Percentiles rank a stretch among this genome's conserved stretches.
These are phyloP conservation scores for Aspidapion aeneum DNA, from an alignment of 2,888 invertebrate species.

Conservation along the genomic window DNA sequence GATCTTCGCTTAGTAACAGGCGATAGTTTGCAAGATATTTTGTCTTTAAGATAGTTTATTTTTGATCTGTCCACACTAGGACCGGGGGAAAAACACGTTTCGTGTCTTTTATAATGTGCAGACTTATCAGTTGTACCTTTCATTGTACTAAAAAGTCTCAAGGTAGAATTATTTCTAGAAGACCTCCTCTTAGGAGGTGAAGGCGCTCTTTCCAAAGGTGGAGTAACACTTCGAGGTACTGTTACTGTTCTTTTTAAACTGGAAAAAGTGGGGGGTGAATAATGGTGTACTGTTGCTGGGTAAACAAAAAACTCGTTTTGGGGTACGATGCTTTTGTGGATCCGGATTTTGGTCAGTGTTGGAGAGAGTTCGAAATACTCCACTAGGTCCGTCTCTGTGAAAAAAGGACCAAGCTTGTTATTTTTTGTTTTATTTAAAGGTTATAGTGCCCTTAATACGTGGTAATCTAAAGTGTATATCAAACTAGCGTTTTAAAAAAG, in stretches of 20 bases:
- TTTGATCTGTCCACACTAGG: constrained; percentile 50
- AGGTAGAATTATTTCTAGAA: constrained; percentile 67
- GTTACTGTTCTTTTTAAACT: constrained; percentile 57
- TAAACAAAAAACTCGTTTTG: constrained; percentile 60
- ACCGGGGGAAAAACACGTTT: constrained; percentile 50
- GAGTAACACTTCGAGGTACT: constrained; percentile 40
- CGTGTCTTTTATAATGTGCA: constrained; percentile 46
- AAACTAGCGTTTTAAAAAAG: too few species aligned
- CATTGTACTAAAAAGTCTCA: constrained; percentile 60
- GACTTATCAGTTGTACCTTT: constrained; percentile 43
- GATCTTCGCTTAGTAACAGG: constrained; percentile 33
- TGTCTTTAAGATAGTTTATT: constrained; percentile 59
- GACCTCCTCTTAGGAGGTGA: constrained; percentile 74
- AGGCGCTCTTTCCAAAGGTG: constrained; percentile 40
- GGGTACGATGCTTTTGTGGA: constrained; percentile 54
- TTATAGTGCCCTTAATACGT: background rate
- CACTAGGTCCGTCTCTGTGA: constrained; percentile 73
- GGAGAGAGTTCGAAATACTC: constrained; percentile 81
- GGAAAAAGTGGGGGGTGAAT: constrained; percentile 52
- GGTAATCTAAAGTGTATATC: background rate
- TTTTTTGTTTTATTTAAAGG: too few species aligned
- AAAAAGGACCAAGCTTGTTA: too few species aligned
- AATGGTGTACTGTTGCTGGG: constrained; percentile 50
- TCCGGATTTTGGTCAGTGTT: constrained; percentile 74
- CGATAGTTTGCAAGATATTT: constrained; percentile 58